Percentiles rank a stretch among this genome's conserved stretches.
Conservation (phyloP, 2,888 invertebrate genomes). For the Gymnocheta viridis region DNA sequence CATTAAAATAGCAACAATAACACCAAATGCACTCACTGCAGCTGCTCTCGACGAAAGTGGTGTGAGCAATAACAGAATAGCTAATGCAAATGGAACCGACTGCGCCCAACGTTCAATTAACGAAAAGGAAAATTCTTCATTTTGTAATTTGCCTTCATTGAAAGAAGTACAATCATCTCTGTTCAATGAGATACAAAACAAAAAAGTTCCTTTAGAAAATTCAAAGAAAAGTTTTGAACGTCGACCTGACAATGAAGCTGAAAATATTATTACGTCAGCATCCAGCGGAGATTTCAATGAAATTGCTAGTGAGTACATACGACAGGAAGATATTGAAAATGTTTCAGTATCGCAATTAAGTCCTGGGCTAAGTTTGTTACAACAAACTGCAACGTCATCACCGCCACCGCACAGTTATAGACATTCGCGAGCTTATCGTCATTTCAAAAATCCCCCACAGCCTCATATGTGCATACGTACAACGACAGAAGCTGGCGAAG, state of each 20-base stretch:
- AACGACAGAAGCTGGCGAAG: constrained; percentile 83
- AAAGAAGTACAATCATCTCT: constrained; percentile 1
- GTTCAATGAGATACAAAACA: not conserved
- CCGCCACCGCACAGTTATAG: constrained; percentile 84
- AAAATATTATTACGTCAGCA: not conserved
- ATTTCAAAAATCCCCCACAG: constrained; percentile 89
- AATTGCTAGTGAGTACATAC: not conserved
- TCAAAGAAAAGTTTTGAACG: not conserved
- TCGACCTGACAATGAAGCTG: not conserved
- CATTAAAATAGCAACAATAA: constrained; percentile 41
- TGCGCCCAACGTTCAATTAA: not conserved
- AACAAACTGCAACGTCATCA: constrained; percentile 72
- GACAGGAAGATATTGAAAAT: constrained; percentile 9
- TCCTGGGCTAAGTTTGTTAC: constrained; percentile 58
- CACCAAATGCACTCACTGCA: not conserved
- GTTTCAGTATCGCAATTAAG: constrained; percentile 41
- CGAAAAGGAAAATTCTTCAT: constrained; percentile 31
- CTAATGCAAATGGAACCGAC: not conserved
- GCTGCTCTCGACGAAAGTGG: constrained; percentile 13
- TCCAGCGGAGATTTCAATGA: not conserved
- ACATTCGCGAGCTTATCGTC: constrained; percentile 85
- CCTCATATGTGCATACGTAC: constrained; percentile 89
- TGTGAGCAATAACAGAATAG: constrained; percentile 6
- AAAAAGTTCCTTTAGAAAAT: constrained; percentile 52
- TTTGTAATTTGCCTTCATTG: constrained; percentile 30